Base-by-base conservation (phyloP, 1,140 invertebrate genomes). In the Caenorhabditis brenneri region DNA sequence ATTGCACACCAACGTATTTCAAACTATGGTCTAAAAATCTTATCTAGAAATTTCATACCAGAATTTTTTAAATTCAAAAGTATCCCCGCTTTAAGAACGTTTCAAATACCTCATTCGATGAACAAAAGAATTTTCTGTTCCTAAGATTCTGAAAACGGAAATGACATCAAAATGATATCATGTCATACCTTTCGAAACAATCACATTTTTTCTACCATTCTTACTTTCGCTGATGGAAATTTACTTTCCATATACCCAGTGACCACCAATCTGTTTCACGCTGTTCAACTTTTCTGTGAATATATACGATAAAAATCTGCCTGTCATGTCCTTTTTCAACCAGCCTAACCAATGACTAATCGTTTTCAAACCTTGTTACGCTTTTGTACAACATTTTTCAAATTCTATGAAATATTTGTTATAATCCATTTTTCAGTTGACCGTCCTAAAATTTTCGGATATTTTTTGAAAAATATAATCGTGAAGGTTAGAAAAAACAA, bases 311-410 rank as follows among this genome's bases (percentile, higher is more conserved):
- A 46, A 74, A 74, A 22, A 42, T 74, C 36, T 65, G 19, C 36
- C 33, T n/a, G 2, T 24, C 12, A 9, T 74, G 36, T 42, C 65
- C 36, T 42, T 74, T 42, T 74, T 74, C 65, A 74, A 42, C 36
- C 65, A 74, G 65, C 33, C 31, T 36, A 65, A 74, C 65, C 65
- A 74, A 46, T 74, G 65, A 74, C 65, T 42, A 74, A 74, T 74
- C 65, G 65, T 74, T 74, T 74, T 46, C n/a, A 36, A 74, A 42
- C 65, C 36, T 74, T 74, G 33, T 74, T 36, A 74, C 65, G 65
- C 36, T 42, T 74, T 33, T 42, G 53, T 55, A 55, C 22, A 33
- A 74, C 36, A 74, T 15, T 19, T 36, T 33, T 65, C 29, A 19
- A 74, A 74, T n/a, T 42, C 58, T 33, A 33, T 55, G 53, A 55